Evolutionary conservation across 2,888 invertebrate species (phyloP), one percentile per base, ranked within the genome.

Genomic region (Caenorhabditis wallacei): DNA sequence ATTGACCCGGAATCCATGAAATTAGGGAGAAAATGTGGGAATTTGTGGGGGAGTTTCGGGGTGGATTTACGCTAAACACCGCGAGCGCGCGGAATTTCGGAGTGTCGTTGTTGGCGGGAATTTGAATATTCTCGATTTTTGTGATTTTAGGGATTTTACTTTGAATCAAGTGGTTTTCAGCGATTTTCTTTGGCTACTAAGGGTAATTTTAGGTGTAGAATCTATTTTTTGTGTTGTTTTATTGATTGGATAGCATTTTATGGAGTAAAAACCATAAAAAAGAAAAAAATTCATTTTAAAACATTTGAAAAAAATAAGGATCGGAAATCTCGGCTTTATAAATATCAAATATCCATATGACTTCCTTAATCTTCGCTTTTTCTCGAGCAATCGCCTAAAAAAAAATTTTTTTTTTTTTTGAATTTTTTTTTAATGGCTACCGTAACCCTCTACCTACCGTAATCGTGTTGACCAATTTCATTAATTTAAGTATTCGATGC

Each of bases 21-120:
- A 66, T 59, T 75, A 66, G 75, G 75, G 10, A 24, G 35, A 40
- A 66, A 51, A 46, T 8, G 16, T 16, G 20, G 26, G 35, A 46
- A 51, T 56, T 30, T 48, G 64, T 22, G 16, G 22, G 35, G 13
- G 59, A 70, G 57, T n/a, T 18, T 2, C 5, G 8, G 51, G 22
- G 56, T 64, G 5, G 72, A 74, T 64, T 64, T 74, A 74, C 72
- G 75, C 40, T 66, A 75, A 66, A 66, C 46, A 59, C 11, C 22
- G 57, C 35, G 57, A 54, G 8, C 1, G 1, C 20, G 75, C 57
- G 66, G 46, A 3, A 59, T 48, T 48, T 22, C 75, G 75, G 66
- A 75, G 75, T 35, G 57, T 75, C 75, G 75, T 75, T 54, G 53
- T 51, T 46, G 26, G 59, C 59, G 59, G 59, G 40, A 40, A 18